phyloP scores from a whole-genome alignment of 2,797 vertebrate species.

The Buphagus erythrorhynchus region DNA sequence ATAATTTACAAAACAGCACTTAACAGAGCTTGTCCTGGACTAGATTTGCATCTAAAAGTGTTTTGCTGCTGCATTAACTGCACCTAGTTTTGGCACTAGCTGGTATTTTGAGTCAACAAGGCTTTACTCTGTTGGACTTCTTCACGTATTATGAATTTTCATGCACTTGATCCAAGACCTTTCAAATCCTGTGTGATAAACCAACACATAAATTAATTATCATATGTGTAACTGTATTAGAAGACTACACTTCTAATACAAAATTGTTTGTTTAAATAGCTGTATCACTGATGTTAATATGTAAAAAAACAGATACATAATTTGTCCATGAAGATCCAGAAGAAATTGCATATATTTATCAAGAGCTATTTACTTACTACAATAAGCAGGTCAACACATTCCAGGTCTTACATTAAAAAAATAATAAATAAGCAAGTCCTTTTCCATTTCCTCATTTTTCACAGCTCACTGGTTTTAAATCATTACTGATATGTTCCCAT shows the following conservation, averaged over 20 bases:
- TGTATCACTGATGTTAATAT: not conserved
- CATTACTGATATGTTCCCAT: not conserved
- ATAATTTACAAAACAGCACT: slow-evolving; percentile 12
- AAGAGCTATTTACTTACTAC: not conserved
- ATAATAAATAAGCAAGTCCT: not conserved
- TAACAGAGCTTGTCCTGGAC: not conserved
- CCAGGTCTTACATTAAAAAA: not conserved
- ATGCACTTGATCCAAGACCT: not conserved
- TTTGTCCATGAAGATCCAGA: not conserved
- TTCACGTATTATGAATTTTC: not conserved
- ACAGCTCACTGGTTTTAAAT: not conserved
- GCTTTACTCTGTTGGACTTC: not conserved
- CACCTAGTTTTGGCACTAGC: not conserved
- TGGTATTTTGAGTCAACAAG: slow-evolving; percentile 13
- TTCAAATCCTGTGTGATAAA: not conserved
- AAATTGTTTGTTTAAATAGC: not conserved
- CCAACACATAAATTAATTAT: not conserved
- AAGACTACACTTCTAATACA: not conserved
- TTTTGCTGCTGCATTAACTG: not conserved
- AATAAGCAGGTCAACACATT: not conserved
- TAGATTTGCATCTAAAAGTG: slow-evolving; percentile 30
- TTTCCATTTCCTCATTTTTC: not conserved
- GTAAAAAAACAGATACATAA: not conserved
- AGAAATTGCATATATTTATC: not conserved
- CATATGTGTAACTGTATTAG: not conserved